Conservation (phyloP, 2,113 vertebrate genomes). For the Scartelaos histophorus region DNA sequence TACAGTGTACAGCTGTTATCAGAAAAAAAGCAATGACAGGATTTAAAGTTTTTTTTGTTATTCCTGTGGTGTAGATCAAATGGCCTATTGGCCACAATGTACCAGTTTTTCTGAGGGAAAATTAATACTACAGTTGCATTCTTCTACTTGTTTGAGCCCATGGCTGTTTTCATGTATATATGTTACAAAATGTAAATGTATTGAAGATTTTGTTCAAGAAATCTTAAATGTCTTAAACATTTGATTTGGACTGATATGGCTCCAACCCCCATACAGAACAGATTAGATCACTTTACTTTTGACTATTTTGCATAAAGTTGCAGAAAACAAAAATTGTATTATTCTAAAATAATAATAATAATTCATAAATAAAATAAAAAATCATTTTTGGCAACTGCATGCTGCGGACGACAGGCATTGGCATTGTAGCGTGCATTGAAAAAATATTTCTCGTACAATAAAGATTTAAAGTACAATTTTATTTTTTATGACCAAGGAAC, state of each 20-base stretch:
- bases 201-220: conserved; percentile 99
- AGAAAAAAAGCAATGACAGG: conserved; percentile 62
- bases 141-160: conserved; percentile 76
- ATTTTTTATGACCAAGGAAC: conserved; percentile 83
- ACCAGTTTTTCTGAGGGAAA: conserved; percentile 62
- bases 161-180: conserved; percentile 82
- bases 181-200: conserved; percentile 67
- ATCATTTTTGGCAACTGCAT: conserved; percentile 65
- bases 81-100: conserved; percentile 68
- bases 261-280: conserved; percentile 46
- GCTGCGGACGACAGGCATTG: conserved; percentile 12
- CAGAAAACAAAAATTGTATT: background rate
- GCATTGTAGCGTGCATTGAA: conserved; percentile 20
- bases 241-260: conserved; percentile 70
- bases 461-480: conserved; percentile 41
- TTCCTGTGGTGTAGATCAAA: conserved; percentile 63
- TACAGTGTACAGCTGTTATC: conserved; percentile 62
- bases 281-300: background rate
- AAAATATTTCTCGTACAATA: background rate
- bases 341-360: too few relatives aligned
- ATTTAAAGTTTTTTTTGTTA: conserved; percentile 35
- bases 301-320: background rate
- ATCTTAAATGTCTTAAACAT: conserved; percentile 83
- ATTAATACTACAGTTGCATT: conserved; percentile 44
- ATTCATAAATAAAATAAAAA: too few relatives aligned